A percentile compares a stretch with the other conserved stretches of the same genome.
phyloP scores from a whole-genome alignment of 2,797 vertebrate species.

The Uromys caudimaculatus region DNA sequence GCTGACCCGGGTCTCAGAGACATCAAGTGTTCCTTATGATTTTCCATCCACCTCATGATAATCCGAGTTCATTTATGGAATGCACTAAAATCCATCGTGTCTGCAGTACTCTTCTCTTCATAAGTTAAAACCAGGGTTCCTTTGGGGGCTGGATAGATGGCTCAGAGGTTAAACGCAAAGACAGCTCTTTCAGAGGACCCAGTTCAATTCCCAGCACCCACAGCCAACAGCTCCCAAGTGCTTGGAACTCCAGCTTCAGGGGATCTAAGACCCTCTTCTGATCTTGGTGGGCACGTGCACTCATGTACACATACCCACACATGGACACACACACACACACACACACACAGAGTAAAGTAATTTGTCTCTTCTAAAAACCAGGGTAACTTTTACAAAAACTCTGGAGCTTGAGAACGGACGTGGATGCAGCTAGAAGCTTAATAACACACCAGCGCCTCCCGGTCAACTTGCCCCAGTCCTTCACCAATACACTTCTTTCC shows the following conservation, averaged over 20 bases:
- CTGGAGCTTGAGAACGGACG: background rate
- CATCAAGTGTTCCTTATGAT: background rate
- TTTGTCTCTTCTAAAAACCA: background rate
- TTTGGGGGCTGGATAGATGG: background rate
- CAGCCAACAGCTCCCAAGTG: background rate
- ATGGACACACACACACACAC: background rate
- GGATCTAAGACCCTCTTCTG: background rate
- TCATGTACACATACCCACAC: background rate
- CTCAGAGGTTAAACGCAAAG: background rate
- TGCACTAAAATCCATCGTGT: background rate
- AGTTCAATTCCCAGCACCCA: background rate
- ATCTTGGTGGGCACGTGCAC: background rate
- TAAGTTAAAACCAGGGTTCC: slow-evolving; percentile 34
- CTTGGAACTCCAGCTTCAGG: no score
- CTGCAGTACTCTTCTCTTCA: background rate
- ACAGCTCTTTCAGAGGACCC: background rate
- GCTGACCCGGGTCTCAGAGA: background rate
- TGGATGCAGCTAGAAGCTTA: background rate
- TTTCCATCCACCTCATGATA: background rate
- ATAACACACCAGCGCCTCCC: background rate
- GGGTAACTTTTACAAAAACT: background rate
- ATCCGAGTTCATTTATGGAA: background rate
- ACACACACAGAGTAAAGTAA: background rate
- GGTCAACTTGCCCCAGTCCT: background rate
- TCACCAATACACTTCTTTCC: background rate